phyloP scores from a whole-genome alignment of 1,140 invertebrate genomes.

The Oncopodura yosiiana region DNA sequence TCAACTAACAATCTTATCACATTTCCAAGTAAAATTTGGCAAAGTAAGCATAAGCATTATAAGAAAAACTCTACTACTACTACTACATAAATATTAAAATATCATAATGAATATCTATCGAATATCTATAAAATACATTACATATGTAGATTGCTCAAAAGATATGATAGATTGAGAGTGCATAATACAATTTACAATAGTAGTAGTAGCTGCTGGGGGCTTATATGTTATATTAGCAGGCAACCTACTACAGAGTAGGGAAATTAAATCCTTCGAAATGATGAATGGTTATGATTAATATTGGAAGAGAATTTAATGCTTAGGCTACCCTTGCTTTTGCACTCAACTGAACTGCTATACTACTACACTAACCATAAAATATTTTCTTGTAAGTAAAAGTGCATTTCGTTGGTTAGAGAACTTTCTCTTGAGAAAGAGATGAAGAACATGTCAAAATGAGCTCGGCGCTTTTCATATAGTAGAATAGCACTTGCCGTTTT shows the following conservation, averaged over 20 bases:
- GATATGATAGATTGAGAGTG: too few species aligned
- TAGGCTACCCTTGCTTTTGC: neutral
- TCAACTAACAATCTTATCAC: constrained; percentile 5
- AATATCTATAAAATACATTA: too few species aligned
- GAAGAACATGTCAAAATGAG: too few species aligned
- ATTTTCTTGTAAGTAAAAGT: neutral
- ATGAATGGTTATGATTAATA: constrained; percentile 11
- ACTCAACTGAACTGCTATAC: neutral
- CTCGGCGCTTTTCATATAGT: too few species aligned
- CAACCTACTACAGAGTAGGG: too few species aligned
- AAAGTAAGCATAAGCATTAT: neutral
- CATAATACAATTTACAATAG: too few species aligned
- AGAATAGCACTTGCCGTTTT: too few species aligned
- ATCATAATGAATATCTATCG: neutral
- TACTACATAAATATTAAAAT: neutral
- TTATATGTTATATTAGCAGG: too few species aligned
- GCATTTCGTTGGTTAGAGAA: too few species aligned
- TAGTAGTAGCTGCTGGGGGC: too few species aligned
- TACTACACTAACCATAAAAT: neutral
- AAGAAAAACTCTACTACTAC: neutral
- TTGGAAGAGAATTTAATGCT: constrained; percentile 10
- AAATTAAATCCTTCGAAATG: neutral
- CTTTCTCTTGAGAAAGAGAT: too few species aligned
- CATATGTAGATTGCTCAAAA: too few species aligned
- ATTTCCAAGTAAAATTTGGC: neutral